Conservation (phyloP, 30 jellyfish, hydroid and myxozoan species). For the Hydra vulgaris region DNA sequence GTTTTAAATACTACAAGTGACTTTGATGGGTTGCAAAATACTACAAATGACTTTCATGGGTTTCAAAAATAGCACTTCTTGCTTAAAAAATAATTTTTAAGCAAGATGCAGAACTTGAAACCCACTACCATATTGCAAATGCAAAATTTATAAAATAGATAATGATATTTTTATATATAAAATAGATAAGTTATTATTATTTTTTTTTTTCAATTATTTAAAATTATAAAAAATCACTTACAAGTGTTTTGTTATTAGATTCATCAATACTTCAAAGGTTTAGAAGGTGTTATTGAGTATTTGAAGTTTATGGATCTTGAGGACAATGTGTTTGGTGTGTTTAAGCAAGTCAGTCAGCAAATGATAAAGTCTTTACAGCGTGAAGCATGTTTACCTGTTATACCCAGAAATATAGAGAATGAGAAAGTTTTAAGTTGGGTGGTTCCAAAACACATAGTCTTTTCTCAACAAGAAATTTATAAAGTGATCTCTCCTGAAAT, state of each 20-base stretch:
- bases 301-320: constrained; percentile 58
- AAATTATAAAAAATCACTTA: too few species aligned
- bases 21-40: too few species aligned
- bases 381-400: constrained; percentile 55
- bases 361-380: constrained; percentile 40
- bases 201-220: too few species aligned
- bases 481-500: constrained; percentile 11
- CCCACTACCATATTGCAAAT: too few species aligned
- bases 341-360: constrained; percentile 46
- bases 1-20: too few species aligned
- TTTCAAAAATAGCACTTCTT: too few species aligned
- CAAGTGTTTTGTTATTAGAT: constrained; percentile 14
- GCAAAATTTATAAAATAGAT: too few species aligned
- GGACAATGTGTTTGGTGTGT: constrained; percentile 48
- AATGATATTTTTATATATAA: too few species aligned
- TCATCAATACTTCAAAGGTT: constrained; percentile 17
- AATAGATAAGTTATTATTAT: too few species aligned
- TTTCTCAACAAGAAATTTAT: not conserved
- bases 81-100: too few species aligned
- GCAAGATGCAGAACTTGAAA: too few species aligned
- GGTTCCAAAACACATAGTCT: not conserved
- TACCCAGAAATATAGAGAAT: not conserved
- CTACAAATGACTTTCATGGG: too few species aligned
- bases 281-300: constrained; percentile 25
- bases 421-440: constrained; percentile 19